Base-by-base conservation (phyloP, 1,140 invertebrate genomes). In the Cardiocondyla obscurior region DNA sequence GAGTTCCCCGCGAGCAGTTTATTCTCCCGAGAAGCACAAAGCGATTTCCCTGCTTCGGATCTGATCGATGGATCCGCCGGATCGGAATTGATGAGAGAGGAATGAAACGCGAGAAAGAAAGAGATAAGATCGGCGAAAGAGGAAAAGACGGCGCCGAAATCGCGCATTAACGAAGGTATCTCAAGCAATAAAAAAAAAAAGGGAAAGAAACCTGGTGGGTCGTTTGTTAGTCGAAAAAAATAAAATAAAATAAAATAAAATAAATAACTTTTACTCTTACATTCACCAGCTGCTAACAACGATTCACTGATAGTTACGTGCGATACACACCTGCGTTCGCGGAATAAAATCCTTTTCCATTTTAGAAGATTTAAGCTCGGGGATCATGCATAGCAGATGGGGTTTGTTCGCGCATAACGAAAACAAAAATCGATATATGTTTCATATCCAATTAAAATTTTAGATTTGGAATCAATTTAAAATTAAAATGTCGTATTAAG, bases 31-130 rank as follows among this genome's bases (percentile, higher is more conserved):
- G n/a, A 16, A 72, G 36, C 51, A 57, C 65, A 57, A 81, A 81
- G 55, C 36, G 53, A 72, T 69, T 72, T 81, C 10, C 53, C 77
- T 72, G 67, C 36, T 19, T 58, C 39, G 51, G 8, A 36, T 28
- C 67, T 81, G 77, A 81, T 81, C 53, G 77, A 81, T 72, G 51
- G 22, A 70, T 70, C 30, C 14, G 46, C 30, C 33, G 49, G 49
- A 72, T 58, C 77, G 67, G 65, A 30, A 81, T 81, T 81, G 67
- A 81, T 72, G 77, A 72, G 25, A 72, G 28, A 36, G 36, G 16
- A 69, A 33, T 51, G 16, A 5, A 44, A 2, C 22, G 33, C 12
- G 12, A 44, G 51, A 69, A n/a, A 55, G 53, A 33, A 8, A 55
- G 65, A 65, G 36, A 10, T n/a, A n/a, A 46, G 58, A 72, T 72